phyloP scores from a whole-genome alignment of 2,113 vertebrate genomes.

The Coptodon bakossiorum region DNA sequence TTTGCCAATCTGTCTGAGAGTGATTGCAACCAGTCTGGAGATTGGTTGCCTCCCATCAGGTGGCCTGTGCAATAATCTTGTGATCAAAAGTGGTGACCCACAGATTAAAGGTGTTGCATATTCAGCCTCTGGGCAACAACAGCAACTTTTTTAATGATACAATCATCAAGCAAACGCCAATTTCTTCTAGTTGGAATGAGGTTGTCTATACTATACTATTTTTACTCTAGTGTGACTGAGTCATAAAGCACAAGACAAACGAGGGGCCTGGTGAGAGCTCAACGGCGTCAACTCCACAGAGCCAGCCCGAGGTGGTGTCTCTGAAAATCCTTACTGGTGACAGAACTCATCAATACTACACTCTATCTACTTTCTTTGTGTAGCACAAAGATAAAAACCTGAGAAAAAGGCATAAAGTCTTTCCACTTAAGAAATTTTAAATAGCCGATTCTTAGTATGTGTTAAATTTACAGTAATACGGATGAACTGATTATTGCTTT shows the following conservation, averaged over 20 bases:
- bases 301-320: neutral
- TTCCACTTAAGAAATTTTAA: neutral
- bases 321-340: neutral
- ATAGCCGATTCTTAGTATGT: neutral
- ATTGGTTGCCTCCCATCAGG: neutral
- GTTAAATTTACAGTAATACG: neutral
- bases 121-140: neutral
- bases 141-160: neutral
- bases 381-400: neutral
- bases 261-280: neutral
- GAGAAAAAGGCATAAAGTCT: neutral
- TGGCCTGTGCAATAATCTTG: neutral
- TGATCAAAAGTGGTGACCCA: neutral
- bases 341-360: neutral
- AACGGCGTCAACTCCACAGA: neutral
- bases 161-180: neutral
- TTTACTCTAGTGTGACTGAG: neutral
- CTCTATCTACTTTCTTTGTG: neutral
- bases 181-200: neutral
- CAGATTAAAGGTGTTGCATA: neutral
- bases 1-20: neutral
- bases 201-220: neutral
- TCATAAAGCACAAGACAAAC: neutral
- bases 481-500: neutral
- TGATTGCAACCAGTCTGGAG: neutral